These are phyloP conservation scores for Euzophera pinguis DNA, from an alignment of 2,888 invertebrate genomes.

Conservation along the genomic window DNA sequence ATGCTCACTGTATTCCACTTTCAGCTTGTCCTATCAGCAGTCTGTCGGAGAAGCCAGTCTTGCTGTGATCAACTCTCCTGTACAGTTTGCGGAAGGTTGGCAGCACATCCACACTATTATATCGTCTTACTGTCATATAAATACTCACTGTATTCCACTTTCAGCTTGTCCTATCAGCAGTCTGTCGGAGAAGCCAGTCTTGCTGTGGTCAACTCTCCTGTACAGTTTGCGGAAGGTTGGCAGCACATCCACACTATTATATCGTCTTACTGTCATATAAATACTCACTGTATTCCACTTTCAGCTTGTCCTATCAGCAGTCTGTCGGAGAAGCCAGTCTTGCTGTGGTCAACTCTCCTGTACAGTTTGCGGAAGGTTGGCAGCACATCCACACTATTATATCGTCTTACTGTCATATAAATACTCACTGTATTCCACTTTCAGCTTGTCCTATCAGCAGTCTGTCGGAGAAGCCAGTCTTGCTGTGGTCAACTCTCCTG, in stretches of 20 bases:
- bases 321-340: slow-evolving; percentile 82
- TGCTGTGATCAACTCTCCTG: slow-evolving; percentile 88
- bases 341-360: slow-evolving; percentile 88
- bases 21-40: slow-evolving; percentile 87
- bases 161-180: slow-evolving; percentile 87
- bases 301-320: slow-evolving; percentile 87
- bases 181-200: slow-evolving; percentile 82
- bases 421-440: slow-evolving; percentile 85
- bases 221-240: slow-evolving; percentile 98
- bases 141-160: slow-evolving; percentile 87
- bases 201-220: slow-evolving; percentile 88
- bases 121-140: slow-evolving; percentile 90
- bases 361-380: slow-evolving; percentile 98
- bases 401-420: slow-evolving; percentile 69
- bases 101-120: slow-evolving; percentile 99
- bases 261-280: slow-evolving; percentile 87
- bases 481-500: slow-evolving; percentile 88
- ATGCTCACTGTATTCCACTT: slow-evolving; percentile 87
- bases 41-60: slow-evolving; percentile 82
- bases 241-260: slow-evolving; percentile 99
- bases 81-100: slow-evolving; percentile 98
- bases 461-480: slow-evolving; percentile 82
- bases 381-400: slow-evolving; percentile 99
- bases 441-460: slow-evolving; percentile 85
- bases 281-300: slow-evolving; percentile 85